Evolutionary conservation across 37 sponge, comb jelly and placozoan species (phyloP).

Genomic region (Spongia lamella): DNA sequence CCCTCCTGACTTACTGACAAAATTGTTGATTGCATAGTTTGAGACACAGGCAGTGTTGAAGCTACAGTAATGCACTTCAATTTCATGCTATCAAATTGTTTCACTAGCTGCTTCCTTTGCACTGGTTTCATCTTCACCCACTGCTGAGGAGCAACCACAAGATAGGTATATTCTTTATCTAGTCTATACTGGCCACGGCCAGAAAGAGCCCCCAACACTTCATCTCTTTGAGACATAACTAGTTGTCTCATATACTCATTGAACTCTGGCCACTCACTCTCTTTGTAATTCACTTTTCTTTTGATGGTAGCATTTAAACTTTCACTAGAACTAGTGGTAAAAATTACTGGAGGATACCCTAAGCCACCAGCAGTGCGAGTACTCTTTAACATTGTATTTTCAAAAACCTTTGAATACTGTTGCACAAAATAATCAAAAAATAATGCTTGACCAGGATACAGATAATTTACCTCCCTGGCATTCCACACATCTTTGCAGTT

Average conservation of each 20-base stretch:
- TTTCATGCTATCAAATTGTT: conserved; percentile 12
- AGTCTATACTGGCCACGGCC: conserved; percentile 31
- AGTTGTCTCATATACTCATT: no score
- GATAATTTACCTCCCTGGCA: no score
- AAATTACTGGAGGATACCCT: conserved; percentile 33
- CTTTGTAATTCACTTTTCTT: conserved; percentile 28
- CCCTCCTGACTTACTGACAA: no score
- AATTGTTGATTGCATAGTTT: no score
- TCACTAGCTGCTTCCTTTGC: conserved; percentile 7
- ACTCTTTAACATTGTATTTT: conserved; percentile 17
- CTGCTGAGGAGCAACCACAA: neutral
- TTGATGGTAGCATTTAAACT: conserved; percentile 44
- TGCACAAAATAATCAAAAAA: conserved; percentile 1
- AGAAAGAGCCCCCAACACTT: conserved; percentile 21
- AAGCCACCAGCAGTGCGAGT: conserved; percentile 39
- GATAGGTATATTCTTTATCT: neutral
- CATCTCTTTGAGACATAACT: no score
- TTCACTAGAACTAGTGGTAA: conserved; percentile 39
- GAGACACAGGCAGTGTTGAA: no score
- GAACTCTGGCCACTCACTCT: conserved; percentile 44
- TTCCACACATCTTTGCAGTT: neutral
- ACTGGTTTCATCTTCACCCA: conserved; percentile 26
- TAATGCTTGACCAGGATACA: neutral
- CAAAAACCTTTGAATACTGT: neutral
- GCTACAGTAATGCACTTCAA: no score